Evolutionary conservation across 2,888 invertebrate genomes (phyloP).

Genomic region (Brachylomia viminalis): DNA sequence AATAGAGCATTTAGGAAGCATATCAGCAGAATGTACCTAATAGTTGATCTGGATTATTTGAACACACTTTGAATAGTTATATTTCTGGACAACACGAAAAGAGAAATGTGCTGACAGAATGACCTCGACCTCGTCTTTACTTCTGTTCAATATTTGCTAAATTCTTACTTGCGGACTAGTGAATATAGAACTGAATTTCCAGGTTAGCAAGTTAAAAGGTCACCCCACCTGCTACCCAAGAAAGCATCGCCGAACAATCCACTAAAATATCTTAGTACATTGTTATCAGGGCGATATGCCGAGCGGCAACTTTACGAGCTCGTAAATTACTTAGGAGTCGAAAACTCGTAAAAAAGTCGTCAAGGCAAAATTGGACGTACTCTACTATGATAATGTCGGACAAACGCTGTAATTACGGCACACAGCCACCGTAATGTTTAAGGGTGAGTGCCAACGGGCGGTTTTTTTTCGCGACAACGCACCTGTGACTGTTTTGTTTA

Average conservation of each 20-base stretch:
- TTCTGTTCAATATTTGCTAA: neutral
- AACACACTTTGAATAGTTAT: too few species aligned
- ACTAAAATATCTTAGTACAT: slow-evolving; percentile 69
- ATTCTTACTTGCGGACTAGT: neutral
- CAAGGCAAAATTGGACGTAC: slow-evolving; percentile 87
- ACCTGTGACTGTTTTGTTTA: slow-evolving; percentile 63
- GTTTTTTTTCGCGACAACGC: slow-evolving; percentile 56
- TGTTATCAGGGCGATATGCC: slow-evolving; percentile 74
- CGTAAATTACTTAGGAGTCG: slow-evolving; percentile 86
- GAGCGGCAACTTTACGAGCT: slow-evolving; percentile 78
- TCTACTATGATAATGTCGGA: slow-evolving; percentile 86
- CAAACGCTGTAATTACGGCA: slow-evolving; percentile 82
- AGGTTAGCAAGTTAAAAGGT: slow-evolving; percentile 20
- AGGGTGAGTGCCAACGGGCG: slow-evolving; percentile 51
- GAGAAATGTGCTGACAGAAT: too few species aligned
- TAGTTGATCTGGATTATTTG: too few species aligned
- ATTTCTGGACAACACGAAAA: too few species aligned
- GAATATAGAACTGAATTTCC: neutral
- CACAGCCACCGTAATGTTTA: slow-evolving; percentile 62
- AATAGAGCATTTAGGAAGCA: too few species aligned
- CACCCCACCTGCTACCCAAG: slow-evolving; percentile 26
- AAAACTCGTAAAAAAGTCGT: slow-evolving; percentile 89
- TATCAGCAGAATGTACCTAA: too few species aligned
- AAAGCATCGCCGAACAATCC: slow-evolving; percentile 53
- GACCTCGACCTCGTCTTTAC: neutral